Conservation (phyloP, 2,888 invertebrate genomes). For the Lasioglossum lativentre region DNA sequence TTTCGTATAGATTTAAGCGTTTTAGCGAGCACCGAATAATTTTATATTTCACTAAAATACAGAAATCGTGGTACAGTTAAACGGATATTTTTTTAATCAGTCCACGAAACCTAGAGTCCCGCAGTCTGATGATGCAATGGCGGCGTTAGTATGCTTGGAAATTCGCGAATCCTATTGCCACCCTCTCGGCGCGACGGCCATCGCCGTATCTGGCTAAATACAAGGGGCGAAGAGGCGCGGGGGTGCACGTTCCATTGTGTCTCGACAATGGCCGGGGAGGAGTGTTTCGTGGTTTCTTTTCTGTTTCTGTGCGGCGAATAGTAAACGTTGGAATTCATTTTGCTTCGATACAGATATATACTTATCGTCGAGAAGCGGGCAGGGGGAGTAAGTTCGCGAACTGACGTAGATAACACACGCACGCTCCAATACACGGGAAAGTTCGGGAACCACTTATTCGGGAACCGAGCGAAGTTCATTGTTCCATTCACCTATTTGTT, state of each 20-base stretch:
- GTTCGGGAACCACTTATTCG: not conserved
- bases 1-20: too few relatives aligned
- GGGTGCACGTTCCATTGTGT: conserved; percentile 20
- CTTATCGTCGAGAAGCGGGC: not conserved
- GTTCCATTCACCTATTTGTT: not conserved
- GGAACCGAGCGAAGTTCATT: not conserved
- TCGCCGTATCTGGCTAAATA: conserved; percentile 39
- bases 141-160: not conserved
- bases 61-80: too few relatives aligned
- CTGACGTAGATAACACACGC: conserved; percentile 19
- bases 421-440: not conserved
- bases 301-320: conserved; percentile 36
- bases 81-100: too few relatives aligned
- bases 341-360: conserved; percentile 25
- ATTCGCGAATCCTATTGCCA: conserved; percentile 26
- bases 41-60: too few relatives aligned
- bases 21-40: too few relatives aligned
- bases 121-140: not conserved
- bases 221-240: not conserved
- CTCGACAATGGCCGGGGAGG: conserved; percentile 27
- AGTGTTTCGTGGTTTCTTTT: conserved; percentile 41
- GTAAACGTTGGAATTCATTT: conserved; percentile 49
- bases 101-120: not conserved
- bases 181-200: conserved; percentile 20
- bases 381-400: conserved; percentile 17